A percentile compares a stretch with the other conserved stretches of the same genome.
These are phyloP conservation scores for Hydrocynus forskahlii DNA, from an alignment of 2,797 vertebrate species.

Conservation along the genomic window DNA sequence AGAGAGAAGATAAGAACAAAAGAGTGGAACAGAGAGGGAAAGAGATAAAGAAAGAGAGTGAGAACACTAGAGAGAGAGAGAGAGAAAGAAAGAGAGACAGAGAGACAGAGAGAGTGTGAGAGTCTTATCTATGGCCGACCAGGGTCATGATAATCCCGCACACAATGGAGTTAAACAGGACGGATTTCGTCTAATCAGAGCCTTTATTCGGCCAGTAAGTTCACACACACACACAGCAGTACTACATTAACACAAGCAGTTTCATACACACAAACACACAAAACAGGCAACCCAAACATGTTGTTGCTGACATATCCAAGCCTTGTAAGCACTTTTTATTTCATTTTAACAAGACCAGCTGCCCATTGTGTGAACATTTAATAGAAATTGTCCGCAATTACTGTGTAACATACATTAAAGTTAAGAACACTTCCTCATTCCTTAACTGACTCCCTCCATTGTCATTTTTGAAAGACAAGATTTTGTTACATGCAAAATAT, in stretches of 20 bases:
- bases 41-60: too few relatives aligned
- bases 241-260: conserved; percentile 20
- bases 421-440: background rate
- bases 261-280: background rate
- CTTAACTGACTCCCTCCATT: too few relatives aligned
- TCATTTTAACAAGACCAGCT: background rate
- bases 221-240: conserved; percentile 14
- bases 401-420: background rate
- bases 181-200: conserved; percentile 44
- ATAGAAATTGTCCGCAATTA: background rate
- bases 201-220: conserved; percentile 10
- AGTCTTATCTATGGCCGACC: conserved; percentile 55
- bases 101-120: conserved; percentile 41
- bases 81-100: conserved; percentile 35
- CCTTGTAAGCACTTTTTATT: background rate
- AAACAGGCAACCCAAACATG: background rate
- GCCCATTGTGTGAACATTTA: background rate
- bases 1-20: too few relatives aligned
- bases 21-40: too few relatives aligned
- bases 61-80: too few relatives aligned
- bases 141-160: conserved; percentile 53
- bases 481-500: background rate
- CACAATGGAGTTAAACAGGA: conserved; percentile 45
- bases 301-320: background rate
- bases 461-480: background rate